Percentiles rank a stretch among this genome's conserved stretches.
Conservation (phyloP, 1,140 invertebrate genomes). For the Pectinophora gossypiella region DNA sequence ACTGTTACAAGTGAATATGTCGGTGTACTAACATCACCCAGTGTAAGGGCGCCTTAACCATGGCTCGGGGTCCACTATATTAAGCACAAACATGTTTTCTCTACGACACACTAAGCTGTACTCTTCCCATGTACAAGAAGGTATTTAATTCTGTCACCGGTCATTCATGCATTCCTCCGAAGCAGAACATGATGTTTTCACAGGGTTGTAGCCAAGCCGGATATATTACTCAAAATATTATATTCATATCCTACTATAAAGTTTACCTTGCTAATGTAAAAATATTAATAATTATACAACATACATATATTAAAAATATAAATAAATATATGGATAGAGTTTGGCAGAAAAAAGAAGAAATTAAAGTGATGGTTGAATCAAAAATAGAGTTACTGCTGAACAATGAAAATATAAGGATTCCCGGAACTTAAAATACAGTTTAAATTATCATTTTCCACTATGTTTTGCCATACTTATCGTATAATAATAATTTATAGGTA, state of each 20-base stretch:
- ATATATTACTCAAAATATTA: background rate
- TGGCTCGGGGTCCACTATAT: conserved; percentile 15
- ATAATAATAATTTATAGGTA: too few relatives aligned
- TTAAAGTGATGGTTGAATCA: too few relatives aligned
- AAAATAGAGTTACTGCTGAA: too few relatives aligned
- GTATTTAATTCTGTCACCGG: conserved; percentile 47
- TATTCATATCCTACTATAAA: too few relatives aligned
- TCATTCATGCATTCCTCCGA: conserved; percentile 50
- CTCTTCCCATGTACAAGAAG: conserved; percentile 27
- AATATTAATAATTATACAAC: background rate
- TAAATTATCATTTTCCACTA: too few relatives aligned
- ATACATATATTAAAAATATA: background rate
- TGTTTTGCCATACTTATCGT: too few relatives aligned
- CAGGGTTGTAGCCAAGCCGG: background rate
- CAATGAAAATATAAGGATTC: too few relatives aligned
- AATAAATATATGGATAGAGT: background rate
- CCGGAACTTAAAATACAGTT: too few relatives aligned
- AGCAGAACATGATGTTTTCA: conserved; percentile 19
- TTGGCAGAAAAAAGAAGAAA: background rate
- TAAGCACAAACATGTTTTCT: conserved; percentile 43
- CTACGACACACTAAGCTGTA: conserved; percentile 54
- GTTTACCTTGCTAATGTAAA: too few relatives aligned
- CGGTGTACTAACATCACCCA: conserved; percentile 22
- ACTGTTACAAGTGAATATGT: conserved; percentile 23
- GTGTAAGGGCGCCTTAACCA: background rate